Percentiles rank a stretch among this genome's conserved stretches.
Conservation (phyloP, 2,797 vertebrate species). For the Myotis pilosus region DNA sequence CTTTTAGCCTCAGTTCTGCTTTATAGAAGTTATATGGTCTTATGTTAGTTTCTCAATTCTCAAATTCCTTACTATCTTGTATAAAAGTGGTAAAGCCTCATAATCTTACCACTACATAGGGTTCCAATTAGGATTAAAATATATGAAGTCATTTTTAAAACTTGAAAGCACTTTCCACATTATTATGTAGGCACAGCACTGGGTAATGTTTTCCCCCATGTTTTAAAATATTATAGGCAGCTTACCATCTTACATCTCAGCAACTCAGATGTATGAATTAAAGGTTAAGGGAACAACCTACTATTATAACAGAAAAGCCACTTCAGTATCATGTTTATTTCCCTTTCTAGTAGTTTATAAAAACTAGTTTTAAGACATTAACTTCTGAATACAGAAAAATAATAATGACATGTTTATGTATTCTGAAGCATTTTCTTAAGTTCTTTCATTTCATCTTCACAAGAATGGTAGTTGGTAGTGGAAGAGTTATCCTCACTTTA, state of each 20-base stretch:
- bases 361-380: constrained; percentile 7
- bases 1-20: neutral
- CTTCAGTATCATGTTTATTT: neutral
- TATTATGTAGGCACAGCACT: neutral
- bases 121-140: neutral
- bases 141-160: neutral
- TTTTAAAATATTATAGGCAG: neutral
- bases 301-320: neutral
- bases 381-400: constrained; percentile 42
- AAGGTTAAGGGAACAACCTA: neutral
- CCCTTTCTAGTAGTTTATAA: neutral
- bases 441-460: neutral
- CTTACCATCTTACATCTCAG: neutral
- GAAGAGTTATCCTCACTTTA: neutral
- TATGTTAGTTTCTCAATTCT: neutral
- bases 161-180: neutral
- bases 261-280: constrained; percentile 13
- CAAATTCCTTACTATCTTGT: neutral
- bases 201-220: neutral
- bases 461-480: neutral
- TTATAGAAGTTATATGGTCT: neutral
- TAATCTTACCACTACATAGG: neutral
- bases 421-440: neutral
- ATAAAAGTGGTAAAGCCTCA: neutral
- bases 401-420: neutral